Evolutionary conservation across 2,113 vertebrate species (phyloP).

Genomic region (Meriones unguiculatus): DNA sequence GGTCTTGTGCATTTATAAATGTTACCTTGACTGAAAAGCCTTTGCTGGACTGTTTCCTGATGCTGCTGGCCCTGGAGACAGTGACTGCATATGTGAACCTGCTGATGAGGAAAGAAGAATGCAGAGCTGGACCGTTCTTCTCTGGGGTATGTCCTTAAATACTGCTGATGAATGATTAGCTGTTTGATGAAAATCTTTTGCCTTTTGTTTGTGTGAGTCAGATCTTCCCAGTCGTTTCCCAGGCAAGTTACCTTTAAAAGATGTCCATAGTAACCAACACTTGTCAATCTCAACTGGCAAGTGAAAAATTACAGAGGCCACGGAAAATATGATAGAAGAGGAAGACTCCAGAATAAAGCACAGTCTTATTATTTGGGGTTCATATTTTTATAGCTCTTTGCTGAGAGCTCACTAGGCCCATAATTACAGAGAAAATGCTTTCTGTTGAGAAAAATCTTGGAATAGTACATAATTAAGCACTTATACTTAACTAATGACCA

Average conservation of each 20-base stretch:
- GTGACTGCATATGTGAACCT: background rate
- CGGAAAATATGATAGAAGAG: background rate
- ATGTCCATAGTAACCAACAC: background rate
- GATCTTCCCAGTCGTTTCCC: background rate
- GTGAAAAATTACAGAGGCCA: background rate
- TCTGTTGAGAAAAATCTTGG: background rate
- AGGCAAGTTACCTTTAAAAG: background rate
- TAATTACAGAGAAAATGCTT: background rate
- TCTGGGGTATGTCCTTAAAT: background rate
- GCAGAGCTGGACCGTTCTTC: background rate
- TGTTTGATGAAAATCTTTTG: background rate
- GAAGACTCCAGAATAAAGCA: background rate
- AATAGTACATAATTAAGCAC: background rate
- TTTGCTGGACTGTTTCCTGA: background rate
- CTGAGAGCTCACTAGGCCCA: background rate
- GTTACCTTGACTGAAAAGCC: background rate
- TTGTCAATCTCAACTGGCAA: background rate
- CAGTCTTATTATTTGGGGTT: too few relatives aligned
- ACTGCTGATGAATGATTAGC: background rate
- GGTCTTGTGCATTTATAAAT: background rate
- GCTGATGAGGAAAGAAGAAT: background rate
- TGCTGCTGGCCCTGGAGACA: background rate
- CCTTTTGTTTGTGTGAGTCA: background rate
- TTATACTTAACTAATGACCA: background rate
- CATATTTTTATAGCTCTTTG: background rate